Base-by-base conservation (phyloP, 2,888 invertebrate genomes). In the Tholera decimalis region DNA sequence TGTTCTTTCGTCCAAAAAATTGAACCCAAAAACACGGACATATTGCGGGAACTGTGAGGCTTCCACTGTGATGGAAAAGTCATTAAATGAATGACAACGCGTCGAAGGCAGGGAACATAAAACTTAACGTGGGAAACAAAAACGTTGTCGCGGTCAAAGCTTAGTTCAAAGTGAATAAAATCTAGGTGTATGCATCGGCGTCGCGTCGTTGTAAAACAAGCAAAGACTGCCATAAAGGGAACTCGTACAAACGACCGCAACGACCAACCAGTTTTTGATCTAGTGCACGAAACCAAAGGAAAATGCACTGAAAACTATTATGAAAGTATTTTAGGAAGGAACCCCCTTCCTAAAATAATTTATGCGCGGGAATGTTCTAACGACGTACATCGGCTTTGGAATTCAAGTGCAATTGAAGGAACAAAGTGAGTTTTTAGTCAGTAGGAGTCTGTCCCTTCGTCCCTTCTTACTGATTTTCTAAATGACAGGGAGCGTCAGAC, bases 191-290 rank as follows among this genome's bases (percentile, higher is more conserved):
- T 33, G 33, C 43, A 24, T 9, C 9, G 22, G 28, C 28, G 37
- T 37, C 43, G 46, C 58, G 53, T 37, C 43, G 46, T 61, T 50
- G 47, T 47, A 43, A 61, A 59, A 62, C 59, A 18, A 64, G 35
- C 46, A 59, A 54, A 30, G 49, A 58, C 50, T 60, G 20, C 69
- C 62, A 60, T 64, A 65, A 68, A 39, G 46, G 60, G 47, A 73
- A 67, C 46, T 50, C 28, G 54, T 33, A 51, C 44, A 51, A 55
- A 59, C 62, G 57, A 68, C 62, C 54, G 50, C n/a, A 59, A 53
- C 47, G 58, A 58, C 44, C 47, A 64, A 81, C 77, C 46, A 76
- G 71, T 81, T 79, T 82, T 74, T 72, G 62, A 73, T 68, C 55
- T 67, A 58, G 47, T 66, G 57, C 53, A 79, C 75, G 76, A 77